Evolutionary conservation across 2,797 vertebrate species (phyloP).

Genomic region (Sitta carolinensis): DNA sequence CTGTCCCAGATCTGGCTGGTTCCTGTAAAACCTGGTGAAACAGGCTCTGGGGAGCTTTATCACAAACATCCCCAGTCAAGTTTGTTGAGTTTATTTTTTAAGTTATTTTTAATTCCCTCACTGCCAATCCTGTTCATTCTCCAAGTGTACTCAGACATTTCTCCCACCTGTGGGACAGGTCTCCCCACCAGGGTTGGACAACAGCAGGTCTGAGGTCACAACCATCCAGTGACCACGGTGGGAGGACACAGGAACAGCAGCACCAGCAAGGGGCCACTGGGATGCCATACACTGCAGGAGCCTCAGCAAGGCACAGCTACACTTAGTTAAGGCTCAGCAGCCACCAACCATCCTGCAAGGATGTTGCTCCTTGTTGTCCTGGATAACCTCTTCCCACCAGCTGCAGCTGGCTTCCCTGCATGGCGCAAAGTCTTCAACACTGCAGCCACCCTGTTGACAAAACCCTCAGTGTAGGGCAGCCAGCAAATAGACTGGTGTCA

Average conservation of each 20-base stretch:
- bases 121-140: background rate
- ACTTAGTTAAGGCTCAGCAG: background rate
- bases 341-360: background rate
- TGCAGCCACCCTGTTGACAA: rapidly evolving
- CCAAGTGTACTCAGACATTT: background rate
- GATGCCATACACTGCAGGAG: background rate
- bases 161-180: background rate
- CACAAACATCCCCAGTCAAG: background rate
- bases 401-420: background rate
- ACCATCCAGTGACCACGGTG: rapidly evolving
- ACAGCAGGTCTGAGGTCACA: background rate
- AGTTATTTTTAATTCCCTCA: background rate
- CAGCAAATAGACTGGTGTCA: background rate
- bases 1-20: background rate
- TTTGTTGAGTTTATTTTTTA: background rate
- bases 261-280: background rate
- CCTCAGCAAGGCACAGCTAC: background rate
- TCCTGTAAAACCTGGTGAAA: background rate
- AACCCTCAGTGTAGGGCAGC: background rate
- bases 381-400: background rate
- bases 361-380: background rate
- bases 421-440: background rate
- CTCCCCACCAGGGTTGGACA: background rate
- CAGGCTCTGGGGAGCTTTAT: constrained; percentile 1
- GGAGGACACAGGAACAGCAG: background rate